Evolutionary conservation across 2,113 vertebrate species (phyloP).

Genomic region (Recurvirostra avosetta): DNA sequence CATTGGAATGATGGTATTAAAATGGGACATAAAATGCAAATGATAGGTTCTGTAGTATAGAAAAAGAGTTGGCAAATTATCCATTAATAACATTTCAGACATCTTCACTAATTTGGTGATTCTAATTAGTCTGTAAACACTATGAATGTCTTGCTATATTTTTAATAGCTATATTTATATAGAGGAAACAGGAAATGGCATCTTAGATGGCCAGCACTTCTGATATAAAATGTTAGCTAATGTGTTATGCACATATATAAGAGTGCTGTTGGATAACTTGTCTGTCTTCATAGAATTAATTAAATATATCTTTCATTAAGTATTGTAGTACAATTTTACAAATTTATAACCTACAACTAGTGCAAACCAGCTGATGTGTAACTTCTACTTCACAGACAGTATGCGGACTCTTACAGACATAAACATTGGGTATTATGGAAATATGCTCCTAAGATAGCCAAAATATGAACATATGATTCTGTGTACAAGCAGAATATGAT

Average conservation of each 20-base stretch:
- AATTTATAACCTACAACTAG: neutral
- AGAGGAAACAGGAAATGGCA: neutral
- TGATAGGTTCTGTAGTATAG: neutral
- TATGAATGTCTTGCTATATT: accelerated
- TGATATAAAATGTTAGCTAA: neutral
- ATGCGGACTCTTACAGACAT: neutral
- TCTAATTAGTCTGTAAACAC: neutral
- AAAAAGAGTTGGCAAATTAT: neutral
- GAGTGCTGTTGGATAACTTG: neutral
- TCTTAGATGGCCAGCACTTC: neutral
- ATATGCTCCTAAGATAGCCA: neutral
- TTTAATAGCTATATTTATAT: neutral
- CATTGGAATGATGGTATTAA: neutral
- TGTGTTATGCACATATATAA: neutral
- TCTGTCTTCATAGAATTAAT: neutral
- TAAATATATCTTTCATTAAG: neutral
- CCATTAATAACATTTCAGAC: neutral
- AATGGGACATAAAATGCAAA: neutral
- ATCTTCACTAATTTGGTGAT: neutral
- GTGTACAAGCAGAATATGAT: neutral
- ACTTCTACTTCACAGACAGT: neutral
- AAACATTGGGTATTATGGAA: neutral
- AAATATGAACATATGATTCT: neutral
- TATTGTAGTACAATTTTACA: neutral
- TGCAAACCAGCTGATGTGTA: neutral